A percentile compares a stretch with the other conserved stretches of the same genome.
These are phyloP conservation scores for Elephantulus edwardii DNA, from an alignment of 2,113 vertebrate species.

Conservation along the genomic window DNA sequence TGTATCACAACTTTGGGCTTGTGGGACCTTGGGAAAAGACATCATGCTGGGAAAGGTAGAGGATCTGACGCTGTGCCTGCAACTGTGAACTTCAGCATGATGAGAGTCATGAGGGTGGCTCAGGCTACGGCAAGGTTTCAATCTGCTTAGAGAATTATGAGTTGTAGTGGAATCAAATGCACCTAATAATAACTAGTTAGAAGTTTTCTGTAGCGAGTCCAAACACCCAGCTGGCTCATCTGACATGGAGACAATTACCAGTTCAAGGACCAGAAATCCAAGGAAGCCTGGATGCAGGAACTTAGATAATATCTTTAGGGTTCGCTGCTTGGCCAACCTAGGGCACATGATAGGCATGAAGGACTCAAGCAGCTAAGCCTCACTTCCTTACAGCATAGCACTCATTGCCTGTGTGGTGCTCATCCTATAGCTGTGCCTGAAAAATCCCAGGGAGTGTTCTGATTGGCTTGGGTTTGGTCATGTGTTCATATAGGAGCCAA, in stretches of 20 bases:
- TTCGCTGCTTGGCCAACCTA: background rate
- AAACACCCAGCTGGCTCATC: background rate
- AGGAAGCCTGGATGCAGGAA: background rate
- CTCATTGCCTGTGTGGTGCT: background rate
- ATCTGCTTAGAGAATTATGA: too few relatives aligned
- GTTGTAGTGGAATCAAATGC: too few relatives aligned
- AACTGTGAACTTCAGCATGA: too few relatives aligned
- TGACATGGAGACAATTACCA: background rate
- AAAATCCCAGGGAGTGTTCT: background rate
- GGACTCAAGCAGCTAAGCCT: background rate
- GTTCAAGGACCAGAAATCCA: background rate
- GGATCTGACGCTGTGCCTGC: too few relatives aligned
- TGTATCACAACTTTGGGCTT: too few relatives aligned
- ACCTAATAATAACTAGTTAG: too few relatives aligned
- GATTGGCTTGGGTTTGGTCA: constrained; percentile 21
- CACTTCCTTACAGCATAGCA: background rate
- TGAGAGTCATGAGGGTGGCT: too few relatives aligned
- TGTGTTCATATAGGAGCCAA: background rate
- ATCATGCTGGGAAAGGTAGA: too few relatives aligned
- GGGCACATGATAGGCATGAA: background rate
- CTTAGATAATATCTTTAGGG: background rate
- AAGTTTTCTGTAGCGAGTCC: background rate
- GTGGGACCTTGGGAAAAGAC: too few relatives aligned
- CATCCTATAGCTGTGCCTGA: background rate
- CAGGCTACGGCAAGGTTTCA: too few relatives aligned